Conservation (phyloP, 2,888 invertebrate genomes). For the Periphyllus acericola region DNA sequence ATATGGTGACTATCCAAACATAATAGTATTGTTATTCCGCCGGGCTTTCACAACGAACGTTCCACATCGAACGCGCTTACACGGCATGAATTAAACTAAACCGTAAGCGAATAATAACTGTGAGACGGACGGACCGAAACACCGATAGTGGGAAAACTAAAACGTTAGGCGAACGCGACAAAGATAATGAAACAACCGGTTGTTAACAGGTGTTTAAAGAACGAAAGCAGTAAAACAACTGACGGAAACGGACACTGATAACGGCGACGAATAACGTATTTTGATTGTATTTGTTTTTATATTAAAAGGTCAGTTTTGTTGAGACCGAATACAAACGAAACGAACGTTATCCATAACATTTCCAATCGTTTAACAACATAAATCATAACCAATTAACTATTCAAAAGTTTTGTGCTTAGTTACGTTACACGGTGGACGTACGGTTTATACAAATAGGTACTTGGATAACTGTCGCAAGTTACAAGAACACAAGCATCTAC, state of each 20-base stretch:
- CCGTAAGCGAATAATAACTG: not conserved
- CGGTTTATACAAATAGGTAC: too few species aligned
- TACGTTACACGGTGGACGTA: too few species aligned
- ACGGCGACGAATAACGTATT: slow-evolving; percentile 2
- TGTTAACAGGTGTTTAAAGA: slow-evolving; percentile 57
- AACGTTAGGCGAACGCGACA: not conserved
- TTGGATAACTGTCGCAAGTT: too few species aligned
- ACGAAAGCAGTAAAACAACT: slow-evolving; percentile 30
- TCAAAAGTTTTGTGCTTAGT: too few species aligned
- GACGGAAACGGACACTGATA: slow-evolving; percentile 21
- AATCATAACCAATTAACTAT: too few species aligned
- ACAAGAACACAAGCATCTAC: too few species aligned
- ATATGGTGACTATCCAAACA: not conserved
- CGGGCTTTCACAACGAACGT: slow-evolving; percentile 17
- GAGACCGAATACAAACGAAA: not conserved
- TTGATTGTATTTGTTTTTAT: not conserved
- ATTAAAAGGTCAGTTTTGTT: not conserved
- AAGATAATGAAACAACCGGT: slow-evolving; percentile 53
- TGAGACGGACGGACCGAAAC: not conserved
- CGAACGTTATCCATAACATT: not conserved
- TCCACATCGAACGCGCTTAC: not conserved
- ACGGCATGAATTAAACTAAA: slow-evolving; percentile 26
- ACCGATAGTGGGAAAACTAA: not conserved
- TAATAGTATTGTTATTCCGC: slow-evolving; percentile 19
- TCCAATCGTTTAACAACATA: not conserved